A percentile compares a stretch with the other conserved stretches of the same genome.
Evolutionary conservation across 2,113 vertebrate species (phyloP).

Genomic region (Cottus gobio): DNA sequence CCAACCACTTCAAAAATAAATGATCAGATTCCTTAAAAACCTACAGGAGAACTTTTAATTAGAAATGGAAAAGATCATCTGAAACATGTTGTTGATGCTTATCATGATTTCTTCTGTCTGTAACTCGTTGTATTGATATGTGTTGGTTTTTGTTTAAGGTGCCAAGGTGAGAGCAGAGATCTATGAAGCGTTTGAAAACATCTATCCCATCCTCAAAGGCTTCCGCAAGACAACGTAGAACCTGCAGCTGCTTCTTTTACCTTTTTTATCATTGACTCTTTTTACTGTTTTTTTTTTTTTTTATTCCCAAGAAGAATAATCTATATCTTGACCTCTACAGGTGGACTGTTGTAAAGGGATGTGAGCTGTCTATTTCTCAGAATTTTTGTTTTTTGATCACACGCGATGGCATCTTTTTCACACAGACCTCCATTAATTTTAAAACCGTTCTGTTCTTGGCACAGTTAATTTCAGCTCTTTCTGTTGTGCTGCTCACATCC

Average conservation of each 20-base stretch:
- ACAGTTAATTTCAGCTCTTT: background rate
- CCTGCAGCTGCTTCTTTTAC: slow-evolving; percentile 5
- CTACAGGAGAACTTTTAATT: background rate
- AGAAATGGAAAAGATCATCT: background rate
- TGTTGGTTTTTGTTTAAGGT: slow-evolving; percentile 77
- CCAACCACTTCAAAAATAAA: background rate
- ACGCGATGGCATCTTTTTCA: background rate
- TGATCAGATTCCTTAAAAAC: background rate
- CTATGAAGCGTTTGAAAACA: slow-evolving; percentile 99
- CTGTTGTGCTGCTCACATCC: slow-evolving; percentile 30
- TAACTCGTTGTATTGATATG: background rate
- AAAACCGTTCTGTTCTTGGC: background rate
- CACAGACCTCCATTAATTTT: background rate
- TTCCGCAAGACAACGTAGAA: slow-evolving; percentile 97
- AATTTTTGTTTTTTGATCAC: slow-evolving; percentile 2
- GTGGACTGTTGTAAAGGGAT: slow-evolving; percentile 47
- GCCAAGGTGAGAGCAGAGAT: slow-evolving; percentile 98
- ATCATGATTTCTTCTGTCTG: background rate
- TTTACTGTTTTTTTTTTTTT: slow-evolving; percentile 2
- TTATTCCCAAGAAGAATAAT: slow-evolving; percentile 10
- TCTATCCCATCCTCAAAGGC: slow-evolving; percentile 99
- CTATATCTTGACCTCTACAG: slow-evolving; percentile 23
- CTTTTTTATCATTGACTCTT: background rate
- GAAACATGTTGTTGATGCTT: background rate
- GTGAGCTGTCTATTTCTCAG: background rate